Base-by-base conservation (phyloP, 2,797 vertebrate species). In the Enteromius paludinosus region DNA sequence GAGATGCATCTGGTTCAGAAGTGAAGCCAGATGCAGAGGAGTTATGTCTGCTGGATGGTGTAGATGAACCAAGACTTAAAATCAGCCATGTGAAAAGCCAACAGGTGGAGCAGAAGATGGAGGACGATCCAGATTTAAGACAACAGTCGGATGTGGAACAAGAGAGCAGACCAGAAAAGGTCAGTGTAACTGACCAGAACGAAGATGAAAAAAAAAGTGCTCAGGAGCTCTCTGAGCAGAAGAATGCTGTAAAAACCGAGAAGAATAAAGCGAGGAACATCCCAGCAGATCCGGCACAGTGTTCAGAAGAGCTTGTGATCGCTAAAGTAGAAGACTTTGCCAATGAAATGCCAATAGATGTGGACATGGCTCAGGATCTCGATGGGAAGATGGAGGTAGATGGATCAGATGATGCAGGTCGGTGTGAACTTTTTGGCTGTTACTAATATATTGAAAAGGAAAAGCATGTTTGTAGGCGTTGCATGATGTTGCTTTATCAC, bases 341-440 rank as follows among this genome's bases (percentile, higher is more conserved):
- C 10, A 54, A 15, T 74, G 87, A 52, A 74, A 33, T 17, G 35
- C 4, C 73, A 4, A 17, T 15, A 56, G 84, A 88, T 49, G 71
- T 84, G 9, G 81, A 86, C 18, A 38, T 81, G 8, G 3, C 6
- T 5, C 85, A 87, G 49, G 83, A 86, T 2, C 3, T 33, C 2
- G 83, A 35, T 35, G 43, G 25, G 12, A 79, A 5, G 52, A 78
- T 85, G 76, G n/a, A 62, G 30, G 54, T 30, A 12, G 49, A 47
- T 52, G 6, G 9, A 61, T 18, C 38, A 6, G 69, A 72, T 17
- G 30, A 77, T 74, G 18, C 59, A 54, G 72, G 71, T 49, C 3
- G 17, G 61, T 72, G 41, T 49, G 7, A 65, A n/a, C 1, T 1
- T 56, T 61, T 75, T 28, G 52, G 14, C 4, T 75, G 8, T 59